Evolutionary conservation across 1,140 invertebrate genomes (phyloP), one percentile per base, ranked within the genome.

Genomic region (Anastrepha obliqua): DNA sequence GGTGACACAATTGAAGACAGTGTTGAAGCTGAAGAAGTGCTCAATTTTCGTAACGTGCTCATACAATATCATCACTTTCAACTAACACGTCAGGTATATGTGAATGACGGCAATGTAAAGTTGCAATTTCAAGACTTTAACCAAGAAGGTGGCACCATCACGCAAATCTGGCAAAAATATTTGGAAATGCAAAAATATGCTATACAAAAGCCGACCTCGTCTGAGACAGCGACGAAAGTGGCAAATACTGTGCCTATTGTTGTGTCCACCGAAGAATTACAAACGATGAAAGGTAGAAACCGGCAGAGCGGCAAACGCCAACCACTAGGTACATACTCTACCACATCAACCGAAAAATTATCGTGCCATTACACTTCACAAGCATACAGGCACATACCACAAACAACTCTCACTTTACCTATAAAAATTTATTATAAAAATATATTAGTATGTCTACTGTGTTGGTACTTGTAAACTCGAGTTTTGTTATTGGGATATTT

Each of bases 121-220:
- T 81, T 81, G 74, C 74, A 81, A 81, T 81, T 81, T 81, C 74
- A 81, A 81, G 74, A 81, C 74, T 81, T 81, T 81, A 51, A 81
- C 74, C 74, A 81, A 81, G 47, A 81, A 81, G 74, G 44, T 81
- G 74, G 47, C 47, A 55, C 11, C 74, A 81, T 81, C 44, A 51
- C 74, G 47, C 74, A 81, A 20, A 81, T 81, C 74, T 81, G 74
- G 74, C 44, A 81, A 11, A 81, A 81, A 81, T 81, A 81, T 81
- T 55, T 81, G 74, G 74, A 81, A 81, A 81, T 81, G 74, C 74
- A 81, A 81, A 81, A 81, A 58, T 55, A 81, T 81, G 74, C 74
- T 15, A 2, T 81, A 55, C 74, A 81, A 81, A 81, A 55, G 74
- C 74, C 74, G 74, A 29, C 74, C 74, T 1, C 47, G 74, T 11